Percentiles rank a stretch among this genome's conserved stretches.
Conservation (phyloP, 2,113 vertebrate genomes). For the Gymnarchus niloticus region DNA sequence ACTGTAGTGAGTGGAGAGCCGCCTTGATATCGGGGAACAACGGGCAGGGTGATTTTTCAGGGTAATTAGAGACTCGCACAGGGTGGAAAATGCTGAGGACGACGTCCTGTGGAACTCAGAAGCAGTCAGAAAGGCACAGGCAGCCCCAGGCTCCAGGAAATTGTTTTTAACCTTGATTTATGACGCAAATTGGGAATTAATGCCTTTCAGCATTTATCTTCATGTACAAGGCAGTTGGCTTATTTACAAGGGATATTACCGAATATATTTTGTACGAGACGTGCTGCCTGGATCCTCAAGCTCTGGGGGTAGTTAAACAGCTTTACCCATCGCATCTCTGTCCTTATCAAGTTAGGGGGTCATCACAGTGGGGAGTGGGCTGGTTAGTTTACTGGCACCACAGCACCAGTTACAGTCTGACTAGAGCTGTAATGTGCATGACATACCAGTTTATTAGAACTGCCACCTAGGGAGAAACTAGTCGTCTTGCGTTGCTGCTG, state of each 20-base stretch:
- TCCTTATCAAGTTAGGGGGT: neutral
- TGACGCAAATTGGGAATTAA: constrained; percentile 30
- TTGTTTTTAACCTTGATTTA: constrained; percentile 31
- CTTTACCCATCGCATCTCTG: neutral
- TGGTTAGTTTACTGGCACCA: no score
- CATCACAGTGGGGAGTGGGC: neutral
- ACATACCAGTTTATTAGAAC: neutral
- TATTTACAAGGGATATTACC: constrained; percentile 31
- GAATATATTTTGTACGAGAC: constrained; percentile 25
- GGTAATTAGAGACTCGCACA: constrained; percentile 11
- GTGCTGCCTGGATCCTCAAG: neutral
- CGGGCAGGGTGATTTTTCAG: constrained; percentile 9
- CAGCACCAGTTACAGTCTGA: neutral
- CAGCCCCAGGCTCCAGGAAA: constrained; percentile 2
- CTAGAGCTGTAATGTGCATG: neutral
- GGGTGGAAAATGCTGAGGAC: neutral
- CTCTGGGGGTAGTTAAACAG: neutral
- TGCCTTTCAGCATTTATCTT: constrained; percentile 27
- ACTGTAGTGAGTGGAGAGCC: neutral
- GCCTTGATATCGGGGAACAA: neutral
- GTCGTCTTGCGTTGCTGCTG: no score
- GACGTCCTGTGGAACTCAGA: neutral
- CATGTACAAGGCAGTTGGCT: constrained; percentile 23
- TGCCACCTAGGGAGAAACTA: neutral
- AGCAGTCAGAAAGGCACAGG: neutral